Evolutionary conservation across 2,113 vertebrate species (phyloP).

Genomic region (Vireo altiloquus): DNA sequence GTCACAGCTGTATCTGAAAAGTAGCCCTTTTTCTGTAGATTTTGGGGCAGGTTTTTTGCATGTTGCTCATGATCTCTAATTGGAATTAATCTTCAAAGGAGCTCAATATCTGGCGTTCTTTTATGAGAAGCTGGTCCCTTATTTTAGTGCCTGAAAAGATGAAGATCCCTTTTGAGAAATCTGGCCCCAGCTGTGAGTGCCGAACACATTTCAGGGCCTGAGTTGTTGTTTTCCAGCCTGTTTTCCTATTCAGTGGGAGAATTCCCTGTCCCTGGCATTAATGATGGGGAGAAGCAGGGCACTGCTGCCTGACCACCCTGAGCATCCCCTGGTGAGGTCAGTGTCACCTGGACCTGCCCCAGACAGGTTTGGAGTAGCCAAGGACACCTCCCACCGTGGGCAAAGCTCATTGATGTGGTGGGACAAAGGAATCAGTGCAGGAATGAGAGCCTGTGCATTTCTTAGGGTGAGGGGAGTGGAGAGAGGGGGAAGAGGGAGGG

Average conservation of each 20-base stretch:
- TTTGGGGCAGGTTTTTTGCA: not conserved
- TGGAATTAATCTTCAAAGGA: not conserved
- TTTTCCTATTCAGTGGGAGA: not conserved
- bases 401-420: rapidly evolving
- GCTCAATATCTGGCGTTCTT: not conserved
- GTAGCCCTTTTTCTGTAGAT: not conserved
- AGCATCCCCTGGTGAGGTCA: rapidly evolving
- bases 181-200: not conserved
- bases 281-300: not conserved
- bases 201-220: not conserved
- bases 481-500: not conserved
- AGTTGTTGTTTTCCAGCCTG: not conserved
- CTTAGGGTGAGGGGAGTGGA: not conserved
- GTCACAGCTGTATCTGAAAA: not conserved
- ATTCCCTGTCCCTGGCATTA: not conserved
- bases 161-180: not conserved
- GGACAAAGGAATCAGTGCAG: not conserved
- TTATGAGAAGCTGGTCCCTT: not conserved
- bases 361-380: not conserved
- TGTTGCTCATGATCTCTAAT: not conserved
- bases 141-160: not conserved
- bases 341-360: not conserved
- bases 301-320: not conserved
- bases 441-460: not conserved
- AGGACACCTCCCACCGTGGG: rapidly evolving